Percentiles rank a stretch among this genome's conserved stretches.
Evolutionary conservation across 2,888 invertebrate species (phyloP).

Genomic region (Tubiluchus corallicola): DNA sequence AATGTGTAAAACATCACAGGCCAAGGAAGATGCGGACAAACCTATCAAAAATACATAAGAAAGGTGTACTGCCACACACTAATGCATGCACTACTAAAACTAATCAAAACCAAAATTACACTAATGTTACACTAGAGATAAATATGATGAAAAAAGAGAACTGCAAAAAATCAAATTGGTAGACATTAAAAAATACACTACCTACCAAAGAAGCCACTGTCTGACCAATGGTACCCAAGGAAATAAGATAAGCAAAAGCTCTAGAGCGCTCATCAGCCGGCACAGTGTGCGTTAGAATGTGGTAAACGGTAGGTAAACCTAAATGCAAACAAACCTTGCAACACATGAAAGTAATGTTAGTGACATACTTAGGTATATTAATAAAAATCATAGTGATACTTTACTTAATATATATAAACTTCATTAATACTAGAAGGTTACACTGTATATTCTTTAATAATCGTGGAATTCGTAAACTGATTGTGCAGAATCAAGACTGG

Average conservation of each 20-base stretch:
- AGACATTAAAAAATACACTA: slow-evolving; percentile 13
- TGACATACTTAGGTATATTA: background rate
- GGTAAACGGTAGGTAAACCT: slow-evolving; percentile 55
- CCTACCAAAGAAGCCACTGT: slow-evolving; percentile 48
- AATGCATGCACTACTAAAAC: background rate
- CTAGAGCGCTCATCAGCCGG: slow-evolving; percentile 49
- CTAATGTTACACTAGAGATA: background rate
- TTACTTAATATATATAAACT: background rate
- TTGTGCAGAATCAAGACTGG: no score
- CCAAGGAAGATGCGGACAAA: slow-evolving; percentile 48
- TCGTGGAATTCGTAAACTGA: no score
- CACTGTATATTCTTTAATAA: background rate
- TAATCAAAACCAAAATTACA: background rate
- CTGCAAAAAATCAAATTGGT: slow-evolving; percentile 6
- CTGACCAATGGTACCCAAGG: slow-evolving; percentile 53
- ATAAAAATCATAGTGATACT: background rate
- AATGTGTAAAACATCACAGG: slow-evolving; percentile 46
- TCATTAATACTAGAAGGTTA: background rate
- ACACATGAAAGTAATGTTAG: background rate
- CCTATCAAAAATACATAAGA: slow-evolving; percentile 26
- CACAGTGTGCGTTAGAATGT: slow-evolving; percentile 49
- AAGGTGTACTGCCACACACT: no score
- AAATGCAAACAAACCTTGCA: no score
- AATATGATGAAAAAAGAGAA: slow-evolving; percentile 7
- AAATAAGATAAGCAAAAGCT: slow-evolving; percentile 51